Percentiles rank a stretch among this genome's conserved stretches.
Conservation (phyloP, 2,888 invertebrate genomes). For the Sthenelais limicola region DNA sequence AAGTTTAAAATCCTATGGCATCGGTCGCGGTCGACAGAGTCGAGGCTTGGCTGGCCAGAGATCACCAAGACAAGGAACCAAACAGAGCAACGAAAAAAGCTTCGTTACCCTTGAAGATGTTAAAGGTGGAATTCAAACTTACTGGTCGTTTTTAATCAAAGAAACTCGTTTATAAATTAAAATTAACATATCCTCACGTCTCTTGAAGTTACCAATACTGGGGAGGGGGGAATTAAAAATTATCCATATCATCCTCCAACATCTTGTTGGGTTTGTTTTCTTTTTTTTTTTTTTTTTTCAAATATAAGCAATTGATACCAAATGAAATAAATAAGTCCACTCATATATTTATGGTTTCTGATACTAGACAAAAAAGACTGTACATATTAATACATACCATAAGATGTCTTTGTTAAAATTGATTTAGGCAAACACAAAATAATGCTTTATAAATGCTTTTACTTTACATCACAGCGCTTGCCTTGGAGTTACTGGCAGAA, state of each 20-base stretch:
- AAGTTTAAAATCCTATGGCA: conserved; percentile 17
- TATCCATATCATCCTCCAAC: neutral
- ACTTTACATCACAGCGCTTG: conserved; percentile 38
- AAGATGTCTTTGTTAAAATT: too few species aligned
- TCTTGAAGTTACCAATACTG: too few species aligned
- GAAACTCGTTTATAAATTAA: too few species aligned
- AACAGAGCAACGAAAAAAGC: conserved; percentile 6
- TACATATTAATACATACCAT: too few species aligned
- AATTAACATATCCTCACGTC: too few species aligned
- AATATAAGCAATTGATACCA: neutral
- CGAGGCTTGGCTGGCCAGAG: conserved; percentile 21
- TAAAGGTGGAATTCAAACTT: conserved; percentile 1
- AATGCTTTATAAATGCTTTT: neutral
- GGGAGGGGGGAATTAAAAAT: too few species aligned
- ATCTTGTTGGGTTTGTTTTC: neutral
- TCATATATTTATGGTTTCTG: neutral
- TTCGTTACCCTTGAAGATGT: conserved; percentile 40
- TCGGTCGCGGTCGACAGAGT: conserved; percentile 8
- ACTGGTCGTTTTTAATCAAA: too few species aligned
- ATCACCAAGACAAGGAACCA: conserved; percentile 37
- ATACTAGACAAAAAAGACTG: too few species aligned
- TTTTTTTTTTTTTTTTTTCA: neutral
- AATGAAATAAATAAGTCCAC: neutral
- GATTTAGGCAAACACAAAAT: too few species aligned
- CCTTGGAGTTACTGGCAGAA: conserved; percentile 44